Evolutionary conservation across 2,113 vertebrate genomes (phyloP).

Genomic region (Pedetes capensis): DNA sequence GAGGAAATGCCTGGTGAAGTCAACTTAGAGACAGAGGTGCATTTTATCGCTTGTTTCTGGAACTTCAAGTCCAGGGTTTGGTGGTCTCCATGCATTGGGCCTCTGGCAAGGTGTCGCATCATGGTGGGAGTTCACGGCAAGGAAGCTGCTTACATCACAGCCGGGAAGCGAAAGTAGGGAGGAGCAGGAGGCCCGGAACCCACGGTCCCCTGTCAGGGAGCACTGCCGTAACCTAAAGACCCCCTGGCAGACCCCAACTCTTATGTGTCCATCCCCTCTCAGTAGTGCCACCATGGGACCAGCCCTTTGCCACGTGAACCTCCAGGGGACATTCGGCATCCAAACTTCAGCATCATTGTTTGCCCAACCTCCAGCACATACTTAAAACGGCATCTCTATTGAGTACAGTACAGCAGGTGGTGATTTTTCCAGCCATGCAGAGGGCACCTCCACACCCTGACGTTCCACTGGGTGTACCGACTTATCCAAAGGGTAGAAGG

Average conservation of each 20-base stretch:
- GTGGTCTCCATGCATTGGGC: background rate
- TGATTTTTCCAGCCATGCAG: background rate
- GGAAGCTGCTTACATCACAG: background rate
- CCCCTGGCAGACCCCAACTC: background rate
- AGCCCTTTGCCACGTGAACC: background rate
- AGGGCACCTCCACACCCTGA: background rate
- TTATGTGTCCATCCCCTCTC: background rate
- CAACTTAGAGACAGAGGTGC: background rate
- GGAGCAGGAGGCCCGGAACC: background rate
- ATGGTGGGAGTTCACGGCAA: background rate
- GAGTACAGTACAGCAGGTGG: rapidly evolving
- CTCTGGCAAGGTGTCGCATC: too few species aligned
- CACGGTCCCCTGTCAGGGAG: background rate
- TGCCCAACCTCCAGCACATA: background rate
- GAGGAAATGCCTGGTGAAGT: background rate
- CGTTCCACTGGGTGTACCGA: background rate
- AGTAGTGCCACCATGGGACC: background rate
- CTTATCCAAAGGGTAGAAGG: background rate
- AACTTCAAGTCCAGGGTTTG: background rate
- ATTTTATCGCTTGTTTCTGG: background rate
- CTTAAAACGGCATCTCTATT: too few species aligned
- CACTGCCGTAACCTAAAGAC: background rate
- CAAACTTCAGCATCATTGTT: background rate
- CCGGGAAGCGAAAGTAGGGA: background rate
- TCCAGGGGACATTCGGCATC: background rate